Evolutionary conservation across 2,888 invertebrate species (phyloP).

Genomic region (Chrysina gloriosa): DNA sequence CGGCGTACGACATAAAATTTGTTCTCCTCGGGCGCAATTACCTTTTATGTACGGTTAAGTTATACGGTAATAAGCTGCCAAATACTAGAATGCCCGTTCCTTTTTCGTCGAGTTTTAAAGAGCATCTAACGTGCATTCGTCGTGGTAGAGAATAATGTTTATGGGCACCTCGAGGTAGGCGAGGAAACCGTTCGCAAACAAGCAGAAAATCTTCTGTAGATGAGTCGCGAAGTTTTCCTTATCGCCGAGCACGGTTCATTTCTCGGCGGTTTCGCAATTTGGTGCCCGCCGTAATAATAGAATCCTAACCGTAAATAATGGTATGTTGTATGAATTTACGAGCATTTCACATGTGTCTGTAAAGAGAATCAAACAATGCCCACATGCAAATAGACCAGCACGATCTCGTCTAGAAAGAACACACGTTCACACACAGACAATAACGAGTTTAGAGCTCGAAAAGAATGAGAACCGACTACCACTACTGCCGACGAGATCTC

Average conservation of each 20-base stretch:
- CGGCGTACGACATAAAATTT: neutral
- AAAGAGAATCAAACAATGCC: conserved; percentile 50
- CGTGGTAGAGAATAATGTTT: neutral
- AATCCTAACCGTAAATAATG: conserved; percentile 40
- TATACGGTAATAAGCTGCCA: conserved; percentile 13
- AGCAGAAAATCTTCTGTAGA: neutral
- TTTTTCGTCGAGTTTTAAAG: neutral
- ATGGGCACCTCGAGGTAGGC: neutral
- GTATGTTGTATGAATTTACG: conserved; percentile 37
- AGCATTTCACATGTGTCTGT: conserved; percentile 54
- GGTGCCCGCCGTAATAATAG: conserved; percentile 28
- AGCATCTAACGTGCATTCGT: neutral
- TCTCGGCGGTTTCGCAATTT: conserved; percentile 29
- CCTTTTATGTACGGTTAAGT: neutral
- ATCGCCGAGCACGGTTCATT: neutral
- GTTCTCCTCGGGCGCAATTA: conserved; percentile 12
- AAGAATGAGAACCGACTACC: conserved; percentile 24
- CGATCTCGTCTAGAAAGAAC: conserved; percentile 51
- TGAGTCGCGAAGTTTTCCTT: neutral
- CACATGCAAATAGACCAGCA: conserved; percentile 51
- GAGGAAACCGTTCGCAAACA: neutral
- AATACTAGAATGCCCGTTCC: conserved; percentile 11
- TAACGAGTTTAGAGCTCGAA: conserved; percentile 33
- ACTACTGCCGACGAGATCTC: conserved; percentile 5
- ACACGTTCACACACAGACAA: conserved; percentile 54